Percentiles rank a stretch among this genome's conserved stretches.
phyloP scores from a whole-genome alignment of 2,797 vertebrate genomes.

The Yasuhikotakia modesta region DNA sequence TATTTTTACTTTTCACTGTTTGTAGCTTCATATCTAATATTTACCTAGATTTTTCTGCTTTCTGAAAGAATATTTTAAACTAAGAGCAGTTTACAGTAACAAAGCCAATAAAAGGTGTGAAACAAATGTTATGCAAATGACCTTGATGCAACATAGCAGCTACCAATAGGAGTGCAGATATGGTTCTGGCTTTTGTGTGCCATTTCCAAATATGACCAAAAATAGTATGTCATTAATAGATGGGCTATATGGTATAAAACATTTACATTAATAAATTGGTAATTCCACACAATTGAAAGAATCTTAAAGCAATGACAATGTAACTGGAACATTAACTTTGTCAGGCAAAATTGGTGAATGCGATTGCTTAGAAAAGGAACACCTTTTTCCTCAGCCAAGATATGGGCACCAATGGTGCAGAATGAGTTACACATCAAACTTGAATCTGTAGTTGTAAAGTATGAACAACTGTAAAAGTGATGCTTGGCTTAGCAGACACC shows the following conservation, averaged over 20 bases:
- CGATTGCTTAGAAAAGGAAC: background rate
- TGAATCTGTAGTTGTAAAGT: background rate
- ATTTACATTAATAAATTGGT: too few species aligned
- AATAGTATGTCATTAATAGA: too few species aligned
- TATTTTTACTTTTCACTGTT: background rate
- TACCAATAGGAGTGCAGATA: too few species aligned
- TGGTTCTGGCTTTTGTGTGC: too few species aligned
- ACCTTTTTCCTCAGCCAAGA: background rate
- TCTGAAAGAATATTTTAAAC: background rate
- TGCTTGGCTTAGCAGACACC: constrained; percentile 6
- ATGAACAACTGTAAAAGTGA: background rate
- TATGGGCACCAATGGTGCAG: background rate
- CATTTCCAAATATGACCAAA: too few species aligned
- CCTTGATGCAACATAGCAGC: background rate
- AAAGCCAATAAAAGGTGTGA: too few species aligned
- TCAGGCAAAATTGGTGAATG: too few species aligned
- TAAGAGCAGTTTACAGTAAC: background rate
- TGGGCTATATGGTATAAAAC: too few species aligned
- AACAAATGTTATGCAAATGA: background rate
- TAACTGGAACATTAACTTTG: too few species aligned
- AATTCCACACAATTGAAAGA: too few species aligned
- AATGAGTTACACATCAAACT: background rate
- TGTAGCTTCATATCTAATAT: background rate
- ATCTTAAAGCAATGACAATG: too few species aligned
- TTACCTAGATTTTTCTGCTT: background rate